These are phyloP conservation scores for Drosophila cardini DNA, from an alignment of 1,140 invertebrate species.

Conservation along the genomic window DNA sequence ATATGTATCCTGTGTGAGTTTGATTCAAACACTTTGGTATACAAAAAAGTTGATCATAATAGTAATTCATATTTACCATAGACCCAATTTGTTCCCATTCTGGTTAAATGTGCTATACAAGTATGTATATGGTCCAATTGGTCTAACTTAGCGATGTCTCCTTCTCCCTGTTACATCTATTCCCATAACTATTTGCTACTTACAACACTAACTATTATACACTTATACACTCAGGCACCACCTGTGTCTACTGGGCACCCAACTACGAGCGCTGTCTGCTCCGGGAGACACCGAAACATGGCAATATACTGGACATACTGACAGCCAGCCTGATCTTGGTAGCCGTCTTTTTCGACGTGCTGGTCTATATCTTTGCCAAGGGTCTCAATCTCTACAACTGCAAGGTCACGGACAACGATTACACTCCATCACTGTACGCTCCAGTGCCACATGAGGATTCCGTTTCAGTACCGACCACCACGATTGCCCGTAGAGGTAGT, in stretches of 20 bases:
- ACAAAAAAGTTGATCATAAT: too few species aligned
- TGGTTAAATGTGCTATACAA: too few species aligned
- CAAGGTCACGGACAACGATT: slow-evolving; percentile 79
- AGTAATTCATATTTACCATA: too few species aligned
- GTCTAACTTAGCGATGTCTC: too few species aligned
- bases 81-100: too few species aligned
- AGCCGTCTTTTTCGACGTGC: slow-evolving; percentile 77
- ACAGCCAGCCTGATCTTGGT: slow-evolving; percentile 71
- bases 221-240: slow-evolving; percentile 80
- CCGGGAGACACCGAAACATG: slow-evolving; percentile 78
- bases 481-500: slow-evolving; percentile 52
- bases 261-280: slow-evolving; percentile 73
- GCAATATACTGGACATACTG: slow-evolving; percentile 80
- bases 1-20: too few species aligned
- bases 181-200: too few species aligned
- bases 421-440: slow-evolving; percentile 76
- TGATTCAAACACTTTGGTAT: too few species aligned
- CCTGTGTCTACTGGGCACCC: slow-evolving; percentile 82
- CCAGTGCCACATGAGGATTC: slow-evolving; percentile 74
- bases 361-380: slow-evolving; percentile 75
- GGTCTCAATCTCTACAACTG: slow-evolving; percentile 80
- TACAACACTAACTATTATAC: too few species aligned
- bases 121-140: too few species aligned
- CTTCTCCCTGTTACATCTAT: too few species aligned
- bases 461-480: neutral